These are phyloP conservation scores for Rhopilema esculentum DNA, from an alignment of 30 jellyfish, hydroid and myxozoan species.

Conservation along the genomic window DNA sequence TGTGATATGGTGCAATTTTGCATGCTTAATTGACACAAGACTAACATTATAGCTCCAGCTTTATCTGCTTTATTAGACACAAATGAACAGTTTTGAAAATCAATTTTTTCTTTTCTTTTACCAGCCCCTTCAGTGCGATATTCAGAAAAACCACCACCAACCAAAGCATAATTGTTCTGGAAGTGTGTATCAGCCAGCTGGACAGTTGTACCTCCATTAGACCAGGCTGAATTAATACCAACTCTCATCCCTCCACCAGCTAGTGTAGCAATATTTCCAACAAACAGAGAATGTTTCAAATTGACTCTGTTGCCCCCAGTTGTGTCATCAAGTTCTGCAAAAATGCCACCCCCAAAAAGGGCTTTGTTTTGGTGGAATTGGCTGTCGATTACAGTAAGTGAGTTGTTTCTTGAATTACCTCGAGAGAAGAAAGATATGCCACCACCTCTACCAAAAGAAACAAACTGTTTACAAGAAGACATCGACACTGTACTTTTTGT, in stretches of 20 bases:
- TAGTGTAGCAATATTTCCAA: conserved; percentile 47
- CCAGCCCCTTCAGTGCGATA: conserved; percentile 19
- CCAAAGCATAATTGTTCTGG: conserved; percentile 44
- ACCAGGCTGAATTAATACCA: conserved; percentile 41
- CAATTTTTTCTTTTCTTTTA: conserved; percentile 12
- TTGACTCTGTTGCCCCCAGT: conserved; percentile 39
- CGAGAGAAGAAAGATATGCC: conserved; percentile 63
- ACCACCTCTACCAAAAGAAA: conserved; percentile 85
- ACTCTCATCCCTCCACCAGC: conserved; percentile 90
- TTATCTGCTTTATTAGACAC: conserved; percentile 41
- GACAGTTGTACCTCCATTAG: conserved; percentile 33
- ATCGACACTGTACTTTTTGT: neutral
- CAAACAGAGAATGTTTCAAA: conserved; percentile 42
- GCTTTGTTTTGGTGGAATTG: conserved; percentile 71
- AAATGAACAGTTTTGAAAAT: conserved; percentile 25
- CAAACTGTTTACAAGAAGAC: conserved; percentile 24
- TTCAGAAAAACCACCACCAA: conserved; percentile 74
- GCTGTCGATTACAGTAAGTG: conserved; percentile 27
- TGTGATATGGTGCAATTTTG: conserved; percentile 15
- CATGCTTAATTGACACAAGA: neutral
- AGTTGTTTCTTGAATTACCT: conserved; percentile 66
- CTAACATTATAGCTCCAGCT: conserved; percentile 44
- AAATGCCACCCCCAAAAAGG: conserved; percentile 86
- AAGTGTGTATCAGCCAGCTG: conserved; percentile 15
- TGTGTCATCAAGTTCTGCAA: conserved; percentile 53